These are phyloP conservation scores for Tokudaia muenninki DNA, from an alignment of 2,797 vertebrate species.

Conservation along the genomic window DNA sequence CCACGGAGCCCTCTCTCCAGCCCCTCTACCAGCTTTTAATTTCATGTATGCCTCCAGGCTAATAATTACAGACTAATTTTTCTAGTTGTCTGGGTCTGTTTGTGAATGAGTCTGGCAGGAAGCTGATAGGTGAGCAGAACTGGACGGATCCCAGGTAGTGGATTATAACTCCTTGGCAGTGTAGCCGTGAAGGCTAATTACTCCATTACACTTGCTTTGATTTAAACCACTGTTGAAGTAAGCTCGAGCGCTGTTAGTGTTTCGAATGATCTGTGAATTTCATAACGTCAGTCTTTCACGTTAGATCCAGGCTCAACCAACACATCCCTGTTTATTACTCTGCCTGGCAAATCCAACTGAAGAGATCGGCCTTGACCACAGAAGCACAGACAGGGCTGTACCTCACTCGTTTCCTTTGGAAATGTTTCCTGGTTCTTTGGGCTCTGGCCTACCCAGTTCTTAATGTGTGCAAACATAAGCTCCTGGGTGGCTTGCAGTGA, in stretches of 20 bases:
- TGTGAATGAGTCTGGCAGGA: conserved; percentile 27
- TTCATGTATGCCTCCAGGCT: conserved; percentile 44
- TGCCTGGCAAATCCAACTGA: conserved; percentile 32
- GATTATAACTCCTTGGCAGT: conserved; percentile 19
- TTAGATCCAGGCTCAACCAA: conserved; percentile 10
- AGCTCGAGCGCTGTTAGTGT: conserved; percentile 45
- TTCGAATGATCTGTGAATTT: conserved; percentile 46
- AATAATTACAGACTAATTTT: conserved; percentile 46
- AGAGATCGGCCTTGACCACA: not conserved
- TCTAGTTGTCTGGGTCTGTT: conserved; percentile 36
- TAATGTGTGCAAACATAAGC: conserved; percentile 1
- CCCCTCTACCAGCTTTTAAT: conserved; percentile 32
- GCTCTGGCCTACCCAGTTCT: not conserved
- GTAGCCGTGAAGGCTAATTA: conserved; percentile 43
- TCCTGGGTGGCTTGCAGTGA: not conserved
- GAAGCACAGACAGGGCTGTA: conserved; percentile 11
- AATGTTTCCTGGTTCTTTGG: conserved; percentile 10
- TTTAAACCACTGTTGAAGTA: conserved; percentile 50
- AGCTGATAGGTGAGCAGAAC: conserved; percentile 35
- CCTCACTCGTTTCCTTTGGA: conserved; percentile 32
- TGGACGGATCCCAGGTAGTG: conserved; percentile 14
- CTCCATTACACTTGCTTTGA: conserved; percentile 54
- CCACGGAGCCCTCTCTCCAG: not conserved
- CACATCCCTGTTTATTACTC: not conserved
- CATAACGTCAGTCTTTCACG: conserved; percentile 6